Evolutionary conservation across 2,797 vertebrate species (phyloP), one percentile per base, ranked within the genome.

Genomic region (Scomberomorus guttatus): DNA sequence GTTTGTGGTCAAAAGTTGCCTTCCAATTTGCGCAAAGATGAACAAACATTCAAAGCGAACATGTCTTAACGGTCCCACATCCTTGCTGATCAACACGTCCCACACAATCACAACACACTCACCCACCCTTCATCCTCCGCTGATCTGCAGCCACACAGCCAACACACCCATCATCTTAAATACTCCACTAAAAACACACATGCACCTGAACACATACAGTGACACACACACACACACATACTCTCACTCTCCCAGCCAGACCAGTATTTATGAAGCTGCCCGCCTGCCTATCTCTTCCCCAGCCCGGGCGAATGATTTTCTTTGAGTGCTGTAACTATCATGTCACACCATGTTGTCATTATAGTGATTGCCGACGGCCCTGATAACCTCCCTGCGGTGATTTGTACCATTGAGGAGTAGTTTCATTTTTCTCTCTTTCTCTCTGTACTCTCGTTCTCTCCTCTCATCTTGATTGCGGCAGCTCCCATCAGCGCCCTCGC

Each of bases 301-400:
- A 78, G 90, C 82, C 82, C 25, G 60, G 84, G 87, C 89, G 75
- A 94, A 93, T 92, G 87, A 93, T 93, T 92, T 93, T 93, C 92
- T 87, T 88, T 91, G 90, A 93, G 93, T 92, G 91, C 92, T 84
- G 91, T 92, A 94, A 94, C 93, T 93, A 94, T 93, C 93, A 93
- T 94, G 93, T 95, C 91, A 93, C 90, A 92, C 92, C 92, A 90
- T 91, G 92, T 92, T 94, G 92, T 94, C 94, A 94, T 95, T 95
- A 94, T 73, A 85, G 84, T 94, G 93, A 95, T 95, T 94, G 93
- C 93, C 87, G 87, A 81, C 90, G 90, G 88, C 92, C 88, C 88
- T 89, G 92, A 91, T 94, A 92, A 93, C 94, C 93, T 92, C 89
- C 85, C 90, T 6, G 79, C 75, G 72, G 92, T 93, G 92, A 95